A percentile compares a stretch with the other conserved stretches of the same genome.
phyloP scores from a whole-genome alignment of 2,113 vertebrate genomes.

The Aleadryas rufinucha region DNA sequence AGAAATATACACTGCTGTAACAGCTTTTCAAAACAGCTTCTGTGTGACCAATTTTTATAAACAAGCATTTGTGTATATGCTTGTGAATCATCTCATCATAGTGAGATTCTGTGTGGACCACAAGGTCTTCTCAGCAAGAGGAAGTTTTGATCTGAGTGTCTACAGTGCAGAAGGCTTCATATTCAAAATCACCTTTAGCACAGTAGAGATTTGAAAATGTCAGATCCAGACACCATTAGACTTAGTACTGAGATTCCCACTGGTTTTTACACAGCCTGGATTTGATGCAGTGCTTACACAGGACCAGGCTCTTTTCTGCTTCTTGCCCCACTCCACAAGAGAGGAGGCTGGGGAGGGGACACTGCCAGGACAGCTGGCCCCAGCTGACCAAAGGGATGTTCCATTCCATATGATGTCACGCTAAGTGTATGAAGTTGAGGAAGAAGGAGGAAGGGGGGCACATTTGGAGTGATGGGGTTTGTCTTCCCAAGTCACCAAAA shows the following conservation, averaged over 20 bases:
- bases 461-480: neutral
- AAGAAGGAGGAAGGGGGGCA: neutral
- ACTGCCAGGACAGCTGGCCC: fast-evolving
- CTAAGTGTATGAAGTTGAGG: too few species aligned
- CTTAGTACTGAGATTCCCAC: neutral
- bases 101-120: neutral
- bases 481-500: neutral
- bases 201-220: neutral
- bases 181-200: neutral
- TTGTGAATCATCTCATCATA: neutral
- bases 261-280: neutral
- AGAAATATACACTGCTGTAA: neutral
- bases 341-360: neutral
- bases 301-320: neutral
- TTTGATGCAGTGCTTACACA: neutral
- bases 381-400: neutral
- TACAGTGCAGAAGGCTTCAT: neutral
- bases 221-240: neutral
- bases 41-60: neutral
- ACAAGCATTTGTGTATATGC: neutral
- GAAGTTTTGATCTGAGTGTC: neutral
- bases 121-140: neutral
- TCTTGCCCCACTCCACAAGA: neutral
- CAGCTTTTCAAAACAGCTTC: neutral
- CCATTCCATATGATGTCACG: neutral